A percentile compares a stretch with the other conserved stretches of the same genome.
These are phyloP conservation scores for Todiramphus saurophagus DNA, from an alignment of 2,113 vertebrate species.

Conservation along the genomic window DNA sequence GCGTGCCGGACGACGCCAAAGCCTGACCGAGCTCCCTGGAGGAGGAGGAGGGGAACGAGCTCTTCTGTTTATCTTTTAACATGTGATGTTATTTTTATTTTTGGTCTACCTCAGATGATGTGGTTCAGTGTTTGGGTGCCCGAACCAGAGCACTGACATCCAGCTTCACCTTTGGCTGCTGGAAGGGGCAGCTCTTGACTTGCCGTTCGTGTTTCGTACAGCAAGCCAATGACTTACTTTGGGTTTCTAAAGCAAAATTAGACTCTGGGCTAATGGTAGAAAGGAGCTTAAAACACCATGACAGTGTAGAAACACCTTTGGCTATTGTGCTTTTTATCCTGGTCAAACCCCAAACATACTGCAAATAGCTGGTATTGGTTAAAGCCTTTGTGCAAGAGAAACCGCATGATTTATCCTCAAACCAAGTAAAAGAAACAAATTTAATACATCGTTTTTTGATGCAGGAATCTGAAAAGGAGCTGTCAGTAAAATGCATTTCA, in stretches of 20 bases:
- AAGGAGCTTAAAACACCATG: neutral
- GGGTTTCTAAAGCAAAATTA: neutral
- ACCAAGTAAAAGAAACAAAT: neutral
- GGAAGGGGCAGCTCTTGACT: neutral
- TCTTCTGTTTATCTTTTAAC: neutral
- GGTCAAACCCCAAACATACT: neutral
- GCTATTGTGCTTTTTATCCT: neutral
- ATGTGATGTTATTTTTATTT: neutral
- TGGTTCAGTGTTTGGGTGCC: conserved; percentile 24
- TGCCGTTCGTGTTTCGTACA: neutral
- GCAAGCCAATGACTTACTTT: neutral
- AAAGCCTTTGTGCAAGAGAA: neutral
- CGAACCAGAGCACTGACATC: neutral
- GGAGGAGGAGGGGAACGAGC: neutral
- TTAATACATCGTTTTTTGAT: neutral
- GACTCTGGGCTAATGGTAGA: neutral
- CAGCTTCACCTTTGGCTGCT: neutral
- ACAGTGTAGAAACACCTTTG: neutral
- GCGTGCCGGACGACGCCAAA: conserved; percentile 78
- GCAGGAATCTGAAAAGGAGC: neutral
- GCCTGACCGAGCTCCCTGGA: neutral
- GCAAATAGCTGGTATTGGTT: neutral
- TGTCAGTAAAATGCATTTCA: neutral
- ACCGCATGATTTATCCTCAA: neutral
- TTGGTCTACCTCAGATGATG: conserved; percentile 74